A percentile compares a stretch with the other conserved stretches of the same genome.
Evolutionary conservation across 2,888 invertebrate genomes (phyloP).

Genomic region (Pandemis cinnamomeana): DNA sequence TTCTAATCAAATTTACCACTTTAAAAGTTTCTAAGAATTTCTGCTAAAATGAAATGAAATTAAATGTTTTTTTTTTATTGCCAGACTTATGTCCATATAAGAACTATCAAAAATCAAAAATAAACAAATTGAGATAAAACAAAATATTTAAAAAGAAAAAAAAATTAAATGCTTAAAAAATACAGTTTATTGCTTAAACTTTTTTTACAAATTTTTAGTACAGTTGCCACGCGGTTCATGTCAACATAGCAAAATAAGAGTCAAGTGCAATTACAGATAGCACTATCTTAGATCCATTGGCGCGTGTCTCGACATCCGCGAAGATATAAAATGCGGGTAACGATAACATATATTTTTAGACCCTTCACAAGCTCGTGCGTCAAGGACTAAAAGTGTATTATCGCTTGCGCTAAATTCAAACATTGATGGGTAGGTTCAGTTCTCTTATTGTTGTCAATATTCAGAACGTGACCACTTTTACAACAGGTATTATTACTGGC

Average conservation of each 20-base stretch:
- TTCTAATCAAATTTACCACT: not conserved
- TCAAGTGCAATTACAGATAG: conserved; percentile 75
- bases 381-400: conserved; percentile 46
- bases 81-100: too few species aligned
- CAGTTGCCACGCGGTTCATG: conserved; percentile 25
- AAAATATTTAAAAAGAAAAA: too few species aligned
- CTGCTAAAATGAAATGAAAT: too few species aligned
- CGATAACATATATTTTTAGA: conserved; percentile 43
- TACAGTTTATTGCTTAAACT: too few species aligned
- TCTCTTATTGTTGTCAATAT: conserved; percentile 65
- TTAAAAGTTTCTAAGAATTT: too few species aligned
- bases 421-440: conserved; percentile 45
- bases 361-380: conserved; percentile 46
- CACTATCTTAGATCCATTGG: conserved; percentile 70
- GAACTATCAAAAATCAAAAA: too few species aligned
- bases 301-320: conserved; percentile 65
- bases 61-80: too few species aligned
- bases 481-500: conserved; percentile 54
- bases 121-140: too few species aligned
- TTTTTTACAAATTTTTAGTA: not conserved
- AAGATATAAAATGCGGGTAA: conserved; percentile 65
- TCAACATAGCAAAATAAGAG: conserved; percentile 53
- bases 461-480: conserved; percentile 74
- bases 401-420: conserved; percentile 37
- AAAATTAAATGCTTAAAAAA: too few species aligned